These are phyloP conservation scores for Pluvialis apricaria DNA, from an alignment of 2,113 vertebrate genomes.

Conservation along the genomic window DNA sequence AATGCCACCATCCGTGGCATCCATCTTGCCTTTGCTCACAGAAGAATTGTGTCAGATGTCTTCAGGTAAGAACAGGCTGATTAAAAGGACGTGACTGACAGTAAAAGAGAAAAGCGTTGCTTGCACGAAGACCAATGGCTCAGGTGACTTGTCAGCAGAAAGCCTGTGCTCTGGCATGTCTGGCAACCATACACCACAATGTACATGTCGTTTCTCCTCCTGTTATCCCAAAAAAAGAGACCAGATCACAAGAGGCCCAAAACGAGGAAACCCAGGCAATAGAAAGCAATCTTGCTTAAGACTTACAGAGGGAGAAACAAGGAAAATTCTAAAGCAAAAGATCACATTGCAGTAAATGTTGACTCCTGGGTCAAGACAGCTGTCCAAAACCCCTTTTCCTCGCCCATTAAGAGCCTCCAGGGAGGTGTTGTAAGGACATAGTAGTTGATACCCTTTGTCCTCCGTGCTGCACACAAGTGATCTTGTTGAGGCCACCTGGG, in stretches of 20 bases:
- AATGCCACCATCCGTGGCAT: accelerated
- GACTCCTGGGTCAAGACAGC: neutral
- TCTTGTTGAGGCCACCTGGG: neutral
- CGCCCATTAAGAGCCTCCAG: neutral
- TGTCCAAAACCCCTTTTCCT: neutral
- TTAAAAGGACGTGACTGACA: neutral
- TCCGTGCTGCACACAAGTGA: neutral
- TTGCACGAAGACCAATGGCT: neutral
- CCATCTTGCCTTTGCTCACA: neutral
- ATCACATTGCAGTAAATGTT: neutral
- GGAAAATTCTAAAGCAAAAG: neutral
- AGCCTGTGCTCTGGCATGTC: neutral
- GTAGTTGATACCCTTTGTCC: neutral
- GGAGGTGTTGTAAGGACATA: neutral
- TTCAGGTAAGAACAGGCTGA: neutral
- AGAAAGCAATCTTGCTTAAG: neutral
- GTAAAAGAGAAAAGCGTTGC: neutral
- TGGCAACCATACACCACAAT: neutral
- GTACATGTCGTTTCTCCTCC: neutral
- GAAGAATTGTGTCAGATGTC: neutral
- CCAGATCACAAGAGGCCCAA: neutral
- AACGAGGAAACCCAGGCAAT: neutral
- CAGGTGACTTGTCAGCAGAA: neutral
- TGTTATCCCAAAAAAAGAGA: neutral
- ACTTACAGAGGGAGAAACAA: neutral